These are phyloP conservation scores for Ischnus inquisitorius DNA, from an alignment of 2,888 invertebrate species.

Conservation along the genomic window DNA sequence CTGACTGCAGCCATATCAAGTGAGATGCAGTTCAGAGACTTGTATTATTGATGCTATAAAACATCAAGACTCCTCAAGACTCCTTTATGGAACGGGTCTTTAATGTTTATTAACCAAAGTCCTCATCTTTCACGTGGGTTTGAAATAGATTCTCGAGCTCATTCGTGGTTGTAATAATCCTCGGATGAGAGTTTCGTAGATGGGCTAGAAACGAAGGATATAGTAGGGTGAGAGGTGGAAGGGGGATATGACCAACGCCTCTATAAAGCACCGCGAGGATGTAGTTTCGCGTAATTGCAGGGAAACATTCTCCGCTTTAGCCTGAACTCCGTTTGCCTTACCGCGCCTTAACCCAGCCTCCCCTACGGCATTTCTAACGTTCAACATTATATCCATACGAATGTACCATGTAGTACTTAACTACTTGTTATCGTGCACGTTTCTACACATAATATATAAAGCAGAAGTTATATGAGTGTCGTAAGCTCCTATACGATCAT, in stretches of 20 bases:
- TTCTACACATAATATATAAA: conserved; percentile 1
- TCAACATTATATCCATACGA: conserved; percentile 58
- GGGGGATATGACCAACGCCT: conserved; percentile 69
- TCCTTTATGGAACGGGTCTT: neutral
- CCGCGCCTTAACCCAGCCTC: conserved; percentile 74
- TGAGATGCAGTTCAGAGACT: no score
- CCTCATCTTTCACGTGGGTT: neutral
- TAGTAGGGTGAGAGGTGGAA: conserved; percentile 28
- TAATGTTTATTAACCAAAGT: neutral
- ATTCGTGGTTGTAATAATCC: conserved; percentile 59
- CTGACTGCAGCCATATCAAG: no score
- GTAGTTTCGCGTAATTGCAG: conserved; percentile 77
- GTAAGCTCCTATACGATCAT: neutral
- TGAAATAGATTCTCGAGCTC: conserved; percentile 42
- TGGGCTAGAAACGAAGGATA: conserved; percentile 30
- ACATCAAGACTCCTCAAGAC: neutral
- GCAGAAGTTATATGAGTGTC: neutral
- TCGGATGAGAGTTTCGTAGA: conserved; percentile 46
- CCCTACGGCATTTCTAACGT: conserved; percentile 56
- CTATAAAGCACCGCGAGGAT: conserved; percentile 76
- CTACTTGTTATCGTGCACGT: conserved; percentile 23
- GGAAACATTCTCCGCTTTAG: conserved; percentile 74
- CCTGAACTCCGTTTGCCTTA: conserved; percentile 73
- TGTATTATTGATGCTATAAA: no score
- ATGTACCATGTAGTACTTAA: conserved; percentile 48